Evolutionary conservation across 2,113 vertebrate species (phyloP).

Genomic region (Meles meles): DNA sequence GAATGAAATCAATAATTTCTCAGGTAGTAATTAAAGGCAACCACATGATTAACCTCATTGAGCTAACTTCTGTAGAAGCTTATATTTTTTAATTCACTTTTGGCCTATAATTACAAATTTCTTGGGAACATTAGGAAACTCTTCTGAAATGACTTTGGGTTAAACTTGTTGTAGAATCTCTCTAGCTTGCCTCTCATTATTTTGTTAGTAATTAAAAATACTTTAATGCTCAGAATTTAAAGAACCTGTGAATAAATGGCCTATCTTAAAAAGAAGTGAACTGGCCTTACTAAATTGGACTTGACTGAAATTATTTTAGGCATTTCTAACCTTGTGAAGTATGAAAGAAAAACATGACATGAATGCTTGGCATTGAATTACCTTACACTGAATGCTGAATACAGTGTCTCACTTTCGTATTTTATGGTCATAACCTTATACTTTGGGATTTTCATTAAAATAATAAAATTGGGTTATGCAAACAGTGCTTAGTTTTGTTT

Average conservation of each 20-base stretch:
- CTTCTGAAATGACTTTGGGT: background rate
- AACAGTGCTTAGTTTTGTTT: background rate
- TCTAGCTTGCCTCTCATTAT: background rate
- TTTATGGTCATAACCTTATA: background rate
- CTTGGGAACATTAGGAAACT: background rate
- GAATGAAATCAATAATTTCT: background rate
- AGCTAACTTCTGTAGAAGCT: background rate
- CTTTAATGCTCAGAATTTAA: background rate
- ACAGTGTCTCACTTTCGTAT: background rate
- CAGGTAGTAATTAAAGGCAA: background rate
- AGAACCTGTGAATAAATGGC: background rate
- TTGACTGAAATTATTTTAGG: background rate
- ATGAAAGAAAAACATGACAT: background rate
- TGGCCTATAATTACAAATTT: background rate
- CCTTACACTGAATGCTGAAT: background rate
- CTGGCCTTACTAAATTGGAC: background rate
- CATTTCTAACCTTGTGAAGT: background rate
- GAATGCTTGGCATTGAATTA: background rate
- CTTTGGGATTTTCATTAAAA: background rate
- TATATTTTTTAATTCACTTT: background rate
- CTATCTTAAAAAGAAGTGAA: background rate
- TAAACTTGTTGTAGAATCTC: background rate
- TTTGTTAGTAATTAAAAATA: conserved; percentile 4
- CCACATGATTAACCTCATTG: background rate
- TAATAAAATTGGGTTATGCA: background rate